Base-by-base conservation (phyloP, 2,888 invertebrate genomes). In the Rhyacophila evoluta region DNA sequence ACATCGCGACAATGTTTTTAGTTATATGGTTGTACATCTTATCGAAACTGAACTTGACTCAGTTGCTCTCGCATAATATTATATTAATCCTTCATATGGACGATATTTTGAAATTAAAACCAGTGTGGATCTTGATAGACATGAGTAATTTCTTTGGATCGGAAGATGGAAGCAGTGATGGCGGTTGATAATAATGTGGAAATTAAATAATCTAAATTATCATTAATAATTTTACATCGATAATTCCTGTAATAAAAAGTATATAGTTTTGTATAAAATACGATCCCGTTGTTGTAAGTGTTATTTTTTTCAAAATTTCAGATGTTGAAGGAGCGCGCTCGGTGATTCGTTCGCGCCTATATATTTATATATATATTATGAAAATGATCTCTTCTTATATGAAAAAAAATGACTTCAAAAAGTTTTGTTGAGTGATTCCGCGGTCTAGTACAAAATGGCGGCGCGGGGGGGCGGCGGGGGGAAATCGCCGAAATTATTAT, bases 241-340 rank as follows among this genome's bases (percentile, higher is more conserved):
- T 79, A 77, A 82, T 82, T 81, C 79, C 79, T 82, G 79, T 82
- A 81, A 82, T 81, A 81, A 78, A 76, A 78, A 80, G 74, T 82
- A 82, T 82, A 82, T 82, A 82, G 82, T 82, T 82, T 82, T 82
- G 81, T 82, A 82, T 82, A 81, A 82, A 82, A 79, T 81, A 82
- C 81, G 81, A 82, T 81, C 81, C 81, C 78, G 81, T 82, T 81
- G 81, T 82, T 82, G 72, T 82, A 82, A 82, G 82, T 82, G 82
- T 82, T 82, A 81, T 81, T 79, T 82, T 82, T 81, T 82, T 81
- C 82, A 82, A 82, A 82, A 82, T 82, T 82, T 81, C 82, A 78
- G 81, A 81, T 81, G 82, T 82, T 82, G 70, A 79, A 77, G 78
- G 71, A 70, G 81, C 81, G 79, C 55, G 72, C 77, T 75, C 70